Evolutionary conservation across 2,888 invertebrate genomes (phyloP), one percentile per base, ranked within the genome.

Genomic region (Syrphus vitripennis): DNA sequence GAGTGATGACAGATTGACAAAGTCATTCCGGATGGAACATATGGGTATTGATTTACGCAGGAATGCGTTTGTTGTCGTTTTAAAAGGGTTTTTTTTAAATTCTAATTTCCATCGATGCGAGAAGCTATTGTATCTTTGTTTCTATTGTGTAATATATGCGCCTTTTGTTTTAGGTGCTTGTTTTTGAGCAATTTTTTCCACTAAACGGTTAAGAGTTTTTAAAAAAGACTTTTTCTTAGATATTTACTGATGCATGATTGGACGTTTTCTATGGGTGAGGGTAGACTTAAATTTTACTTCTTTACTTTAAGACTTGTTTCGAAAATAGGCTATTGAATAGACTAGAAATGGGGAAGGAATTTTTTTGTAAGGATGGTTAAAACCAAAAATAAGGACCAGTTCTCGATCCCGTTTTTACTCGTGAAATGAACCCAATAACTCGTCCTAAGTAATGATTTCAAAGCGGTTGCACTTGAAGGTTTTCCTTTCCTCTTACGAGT

Each of bases 11-110:
- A 42, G 70, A 70, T 55, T 53, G 55, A 84, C 69, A 74, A 77
- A 59, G 86, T n/a, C 42, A 29, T 53, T 48, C 77, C 81, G 81
- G 86, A 86, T 80, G 81, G 61, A 69, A 71, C 86, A 86, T 86
- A 86, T 86, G 82, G 48, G 82, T 70, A 57, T 55, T 6, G 50
- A 82, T 86, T 75, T 34, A 78, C 82, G 74, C 81, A 40, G 80
- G 40, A 53, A 45, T 86, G 74, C 70, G 55, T 77, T n/a, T n/a
- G n/a, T n/a, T n/a, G n/a, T n/a, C n/a, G n/a, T n/a, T 53, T 10
- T 16, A 77, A 67, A 84, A 80, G 34, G 84, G 76, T 45, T 69
- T 80, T 69, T 80, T 19, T 31, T 75, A 26, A 37, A 40, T 76
- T 55, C 31, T 69, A 59, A 48, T 50, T 45, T 81, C 24, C 61